Base-by-base conservation (phyloP, 2,113 vertebrate species). In the Tretioscincus oriximinensis region DNA sequence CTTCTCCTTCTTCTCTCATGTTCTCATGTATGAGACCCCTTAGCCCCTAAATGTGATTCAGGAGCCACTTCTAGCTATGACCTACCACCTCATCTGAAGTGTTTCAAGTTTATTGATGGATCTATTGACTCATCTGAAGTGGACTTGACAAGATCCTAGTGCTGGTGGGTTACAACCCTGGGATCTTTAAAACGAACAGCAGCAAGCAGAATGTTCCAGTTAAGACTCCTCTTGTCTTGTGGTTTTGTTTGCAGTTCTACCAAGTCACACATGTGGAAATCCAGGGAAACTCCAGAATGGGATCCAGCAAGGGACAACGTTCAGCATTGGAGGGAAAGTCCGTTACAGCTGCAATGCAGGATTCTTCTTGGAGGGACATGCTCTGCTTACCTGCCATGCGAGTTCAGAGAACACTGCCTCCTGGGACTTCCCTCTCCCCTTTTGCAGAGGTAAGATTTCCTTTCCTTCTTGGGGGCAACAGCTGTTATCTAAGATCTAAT, bases 351-450 rank as follows among this genome's bases (percentile, higher is more conserved):
- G 98, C 89, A 97, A 96, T 51, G 93, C 93, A 0, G 98, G 98
- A 58, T 98, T 96, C 69, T 97, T 99, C 84, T 86, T 99, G 88
- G 98, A 99, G 90, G 98, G 98, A 18, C 98, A 99, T 1, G 98
- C 98, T 0, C 92, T 98, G 81, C 96, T 99, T 63, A 98, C 97
- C 7, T 99, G 98, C 92, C 96, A 98, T 0, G 96, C 97, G 70
- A 95, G 90, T 35, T 96, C 95, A 0, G 95, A 96, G 4, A 96
- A 95, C 41, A 96, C 95, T 0, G 98, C 98, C 79, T 97, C 96
- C 47, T 99, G 98, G 98, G 98, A 99, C 88, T 99, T 99, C 73
- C 98, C 98, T 0, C 95, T 99, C 29, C 98, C 98, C 16, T 97
- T 97, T 95, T 99, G 98, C 93, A 94, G 98, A 97, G 98, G 98